These are phyloP conservation scores for Malurus alboscapulatus DNA, from an alignment of 2,113 vertebrate genomes.

Conservation along the genomic window DNA sequence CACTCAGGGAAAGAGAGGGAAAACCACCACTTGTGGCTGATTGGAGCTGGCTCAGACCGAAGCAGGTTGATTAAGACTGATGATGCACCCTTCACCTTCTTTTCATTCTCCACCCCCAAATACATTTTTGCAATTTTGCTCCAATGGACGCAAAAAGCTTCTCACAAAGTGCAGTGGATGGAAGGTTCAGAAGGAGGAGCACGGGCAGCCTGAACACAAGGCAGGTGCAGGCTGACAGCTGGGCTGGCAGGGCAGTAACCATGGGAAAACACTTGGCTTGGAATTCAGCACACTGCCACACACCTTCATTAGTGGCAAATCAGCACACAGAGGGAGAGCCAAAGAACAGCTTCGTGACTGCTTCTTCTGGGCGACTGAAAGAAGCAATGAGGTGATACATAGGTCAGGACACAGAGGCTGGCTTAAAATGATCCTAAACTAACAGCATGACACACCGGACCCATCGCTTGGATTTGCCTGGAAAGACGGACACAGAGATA, in stretches of 20 bases:
- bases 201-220: background rate
- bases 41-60: background rate
- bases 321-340: background rate
- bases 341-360: background rate
- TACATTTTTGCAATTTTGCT: background rate
- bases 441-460: background rate
- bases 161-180: background rate
- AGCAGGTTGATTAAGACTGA: background rate
- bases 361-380: background rate
- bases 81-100: background rate
- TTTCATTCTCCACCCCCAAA: background rate
- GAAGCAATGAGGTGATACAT: background rate
- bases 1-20: background rate
- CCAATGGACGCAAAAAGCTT: background rate
- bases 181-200: background rate
- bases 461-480: background rate
- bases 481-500: background rate
- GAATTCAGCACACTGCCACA: background rate
- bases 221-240: background rate
- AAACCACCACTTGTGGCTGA: background rate
- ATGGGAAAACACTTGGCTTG: background rate
- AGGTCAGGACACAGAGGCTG: background rate
- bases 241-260: background rate
- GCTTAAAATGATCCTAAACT: background rate
- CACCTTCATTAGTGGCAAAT: background rate